Base-by-base conservation (phyloP, 2,797 vertebrate genomes). In the Gymnodraco acuticeps region DNA sequence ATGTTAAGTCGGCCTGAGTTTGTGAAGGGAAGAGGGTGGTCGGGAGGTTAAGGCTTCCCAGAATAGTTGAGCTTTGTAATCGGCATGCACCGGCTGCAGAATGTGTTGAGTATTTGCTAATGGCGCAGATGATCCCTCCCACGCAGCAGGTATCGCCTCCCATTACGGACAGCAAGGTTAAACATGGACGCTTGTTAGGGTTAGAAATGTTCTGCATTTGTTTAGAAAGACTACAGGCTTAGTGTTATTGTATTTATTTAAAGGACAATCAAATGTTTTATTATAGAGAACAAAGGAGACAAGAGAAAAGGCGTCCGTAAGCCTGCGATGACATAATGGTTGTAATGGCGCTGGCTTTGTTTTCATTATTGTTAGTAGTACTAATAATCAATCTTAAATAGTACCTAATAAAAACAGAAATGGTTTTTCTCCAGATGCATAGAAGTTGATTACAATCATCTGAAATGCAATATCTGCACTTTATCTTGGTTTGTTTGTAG, bases 41-140 rank as follows among this genome's bases (percentile, higher is more conserved):
- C 9, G 7, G 54, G 80, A 84, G 80, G 79, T 77, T 60, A 66
- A 38, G 61, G 72, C 76, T 73, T 86, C 87, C 86, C 79, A 85
- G 85, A 89, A 90, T 81, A 89, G 83, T 69, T 56, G 78, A 67
- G 79, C 84, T 88, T 86, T 85, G 80, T 84, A 80, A 79, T 70
- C 41, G 27, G 76, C 55, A 68, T 51, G 67, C 65, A 59, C 23
- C 15, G 12, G 73, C 75, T 73, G 13, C 74, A 61, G 72, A 71
- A 75, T 68, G 80, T 42, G 75, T 66, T 45, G 63, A 78, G 80
- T 69, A 77, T 83, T 72, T 73, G 70, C 59, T 81, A 77, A 84
- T 70, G 65, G 59, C 6, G 8, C 65, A 61, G 60, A 65, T 60
- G 75, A 86, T 73, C 67, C 61, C 55, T 53, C 45, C 47, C 20